Evolutionary conservation across 2,888 invertebrate species (phyloP), one percentile per base, ranked within the genome.

Genomic region (Hypena proboscidalis): DNA sequence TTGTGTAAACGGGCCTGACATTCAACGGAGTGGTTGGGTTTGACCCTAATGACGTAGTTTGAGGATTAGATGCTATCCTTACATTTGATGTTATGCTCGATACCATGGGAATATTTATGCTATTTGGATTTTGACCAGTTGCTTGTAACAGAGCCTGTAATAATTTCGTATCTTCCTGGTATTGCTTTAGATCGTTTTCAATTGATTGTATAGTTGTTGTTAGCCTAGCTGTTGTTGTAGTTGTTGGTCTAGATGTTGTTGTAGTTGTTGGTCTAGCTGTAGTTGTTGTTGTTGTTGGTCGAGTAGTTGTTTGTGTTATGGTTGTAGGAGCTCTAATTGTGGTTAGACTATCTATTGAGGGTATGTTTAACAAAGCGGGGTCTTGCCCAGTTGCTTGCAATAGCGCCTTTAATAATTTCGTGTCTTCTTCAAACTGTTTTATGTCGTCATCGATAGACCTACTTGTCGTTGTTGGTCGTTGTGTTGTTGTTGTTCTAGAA

Each of bases 371-470:
- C 23, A 72, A 77, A 11, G 75, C 75, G 45, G 89, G 85, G 58
- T 89, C 82, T 68, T 87, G 85, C 1, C 89, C 88, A 3, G 85
- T 90, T 15, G 85, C 88, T 67, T 84, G 78, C 57, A 90, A 75
- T 11, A 90, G 71, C 1, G 88, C 90, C 72, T 91, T 80, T 45
- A 90, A 63, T 37, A 91, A 70, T 63, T 85, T 85, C 4, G 90
- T 84, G 43, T 92, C 91, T 70, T 90, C 85, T 65, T 91, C 85
- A 58, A 87, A 87, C 47, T 90, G 88, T 37, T 77, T 80, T 7
- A 91, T 78, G 41, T 91, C 91, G 13, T 90, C 89, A 67, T 90
- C 83, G 38, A 91, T 75, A 17, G 88, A 85, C 7, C 86, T 79
- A 6, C 70, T 48, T 30, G 88, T 87, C 26, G 86, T 86, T 9